Base-by-base conservation (phyloP, 2,113 vertebrate genomes). In the Neolamprologus variostigma region DNA sequence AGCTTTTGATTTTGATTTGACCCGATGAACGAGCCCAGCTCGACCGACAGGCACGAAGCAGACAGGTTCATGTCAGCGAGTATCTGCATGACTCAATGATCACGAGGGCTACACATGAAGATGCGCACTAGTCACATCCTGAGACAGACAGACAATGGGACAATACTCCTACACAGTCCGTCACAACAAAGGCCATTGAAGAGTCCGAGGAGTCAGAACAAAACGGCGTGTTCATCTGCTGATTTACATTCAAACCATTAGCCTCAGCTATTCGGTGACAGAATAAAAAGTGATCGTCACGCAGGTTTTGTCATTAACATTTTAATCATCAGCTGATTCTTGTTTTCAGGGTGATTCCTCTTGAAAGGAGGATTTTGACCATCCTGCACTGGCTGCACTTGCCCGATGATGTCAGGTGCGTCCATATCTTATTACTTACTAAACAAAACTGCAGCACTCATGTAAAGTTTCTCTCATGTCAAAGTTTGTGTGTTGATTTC, bases 331-430 rank as follows among this genome's bases (percentile, higher is more conserved):
- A 1, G 31, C 31, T 78, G 28, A 10, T n/a, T 17, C 5, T 17
- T 90, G 7, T 88, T 66, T 89, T 21, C 71, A 99, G 98, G 79
- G 95, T 98, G 86, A 99, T 99, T 94, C 97, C 98, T 42, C 96
- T 99, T 4, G 98, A 99, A 92, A 96, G 98, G 81, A 97, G 98
- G 91, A 97, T 99, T 71, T 90, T 99, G 66, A 99, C 99, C 79
- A 98, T 99, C 71, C 95, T 99, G 63, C 96, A 96, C 16, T 99
- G 98, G 99, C 96, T 99, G 23, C 96, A 97, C 0, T 95, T 99
- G 82, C 97, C 98, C 2, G 98, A 98, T 28, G 90, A 96, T 3
- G 96, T 98, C 93, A 98, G 98, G 99, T 93, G 13, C 3, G 71
- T 51, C 13, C 5, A 35, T 14, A 6, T 42, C 40, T 50, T 50